phyloP scores from a whole-genome alignment of 2,888 invertebrate genomes.

The Philereme vetulata region DNA sequence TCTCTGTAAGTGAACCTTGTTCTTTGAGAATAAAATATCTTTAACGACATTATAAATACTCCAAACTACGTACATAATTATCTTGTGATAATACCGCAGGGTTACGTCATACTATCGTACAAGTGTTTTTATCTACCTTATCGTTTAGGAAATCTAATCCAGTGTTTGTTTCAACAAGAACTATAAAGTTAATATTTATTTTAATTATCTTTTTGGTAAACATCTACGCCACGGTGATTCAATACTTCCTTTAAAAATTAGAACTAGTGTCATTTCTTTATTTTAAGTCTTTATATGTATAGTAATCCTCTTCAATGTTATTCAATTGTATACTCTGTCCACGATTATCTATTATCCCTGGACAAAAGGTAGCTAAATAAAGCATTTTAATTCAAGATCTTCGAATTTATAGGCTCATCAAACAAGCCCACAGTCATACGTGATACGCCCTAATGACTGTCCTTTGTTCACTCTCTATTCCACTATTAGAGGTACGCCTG shows the following conservation, averaged over 20 bases:
- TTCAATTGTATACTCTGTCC: not conserved
- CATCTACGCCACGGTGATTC: slow-evolving; percentile 26
- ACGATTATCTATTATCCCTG: slow-evolving; percentile 8
- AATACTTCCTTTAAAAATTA: slow-evolving; percentile 1
- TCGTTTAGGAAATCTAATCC: slow-evolving; percentile 41
- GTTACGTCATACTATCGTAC: slow-evolving; percentile 30
- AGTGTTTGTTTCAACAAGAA: slow-evolving; percentile 40
- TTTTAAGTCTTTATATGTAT: not conserved
- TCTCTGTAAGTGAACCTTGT: no score
- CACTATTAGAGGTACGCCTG: slow-evolving; percentile 53
- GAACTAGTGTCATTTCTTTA: not conserved
- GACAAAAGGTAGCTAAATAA: slow-evolving; percentile 26
- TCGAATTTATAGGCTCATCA: slow-evolving; percentile 41
- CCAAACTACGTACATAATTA: slow-evolving; percentile 1
- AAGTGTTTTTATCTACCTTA: slow-evolving; percentile 26
- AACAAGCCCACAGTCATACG: slow-evolving; percentile 49
- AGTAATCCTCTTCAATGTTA: no score
- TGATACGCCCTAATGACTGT: slow-evolving; percentile 60
- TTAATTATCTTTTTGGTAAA: slow-evolving; percentile 41
- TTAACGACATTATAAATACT: not conserved
- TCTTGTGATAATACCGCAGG: slow-evolving; percentile 28
- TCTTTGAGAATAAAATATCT: no score
- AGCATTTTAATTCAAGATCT: slow-evolving; percentile 22
- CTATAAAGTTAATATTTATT: slow-evolving; percentile 45
- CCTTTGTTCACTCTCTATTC: slow-evolving; percentile 62